Evolutionary conservation across 2,797 vertebrate species (phyloP).

Genomic region (Scleropages formosus): DNA sequence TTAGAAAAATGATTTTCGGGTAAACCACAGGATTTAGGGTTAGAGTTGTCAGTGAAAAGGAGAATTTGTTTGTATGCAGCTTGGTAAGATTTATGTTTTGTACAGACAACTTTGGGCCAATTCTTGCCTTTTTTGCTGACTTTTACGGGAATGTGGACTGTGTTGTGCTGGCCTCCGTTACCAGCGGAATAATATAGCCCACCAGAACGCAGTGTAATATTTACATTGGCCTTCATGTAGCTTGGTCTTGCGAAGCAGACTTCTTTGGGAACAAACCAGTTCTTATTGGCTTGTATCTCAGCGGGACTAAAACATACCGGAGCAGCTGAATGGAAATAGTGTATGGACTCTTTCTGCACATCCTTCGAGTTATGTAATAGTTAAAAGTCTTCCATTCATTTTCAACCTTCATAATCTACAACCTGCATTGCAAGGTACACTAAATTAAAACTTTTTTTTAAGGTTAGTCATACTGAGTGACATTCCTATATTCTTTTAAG

Average conservation of each 20-base stretch:
- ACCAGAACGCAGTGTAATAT: slow-evolving; percentile 44
- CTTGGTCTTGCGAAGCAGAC: slow-evolving; percentile 45
- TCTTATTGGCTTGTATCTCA: slow-evolving; percentile 50
- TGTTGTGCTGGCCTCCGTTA: slow-evolving; percentile 43
- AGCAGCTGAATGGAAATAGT: slow-evolving; percentile 56
- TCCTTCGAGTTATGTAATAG: slow-evolving; percentile 34
- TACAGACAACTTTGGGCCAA: slow-evolving; percentile 1
- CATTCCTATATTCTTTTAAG: no score
- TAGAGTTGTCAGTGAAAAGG: not conserved
- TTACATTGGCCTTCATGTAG: slow-evolving; percentile 51
- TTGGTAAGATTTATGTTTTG: not conserved
- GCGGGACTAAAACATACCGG: slow-evolving; percentile 48
- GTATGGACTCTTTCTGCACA: slow-evolving; percentile 39
- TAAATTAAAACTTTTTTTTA: no score
- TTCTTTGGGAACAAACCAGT: slow-evolving; percentile 52
- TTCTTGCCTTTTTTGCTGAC: slow-evolving; percentile 14
- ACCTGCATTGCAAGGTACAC: not conserved
- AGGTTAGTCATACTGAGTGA: no score
- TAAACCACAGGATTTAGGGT: no score
- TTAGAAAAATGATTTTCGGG: no score
- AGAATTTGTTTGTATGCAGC: not conserved
- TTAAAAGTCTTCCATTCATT: slow-evolving; percentile 30
- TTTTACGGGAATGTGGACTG: slow-evolving; percentile 54
- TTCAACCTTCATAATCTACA: not conserved
- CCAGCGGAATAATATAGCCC: slow-evolving; percentile 42